A percentile compares a stretch with the other conserved stretches of the same genome.
Conservation (phyloP, 1,140 invertebrate genomes). For the Brachionus calyciflorus region DNA sequence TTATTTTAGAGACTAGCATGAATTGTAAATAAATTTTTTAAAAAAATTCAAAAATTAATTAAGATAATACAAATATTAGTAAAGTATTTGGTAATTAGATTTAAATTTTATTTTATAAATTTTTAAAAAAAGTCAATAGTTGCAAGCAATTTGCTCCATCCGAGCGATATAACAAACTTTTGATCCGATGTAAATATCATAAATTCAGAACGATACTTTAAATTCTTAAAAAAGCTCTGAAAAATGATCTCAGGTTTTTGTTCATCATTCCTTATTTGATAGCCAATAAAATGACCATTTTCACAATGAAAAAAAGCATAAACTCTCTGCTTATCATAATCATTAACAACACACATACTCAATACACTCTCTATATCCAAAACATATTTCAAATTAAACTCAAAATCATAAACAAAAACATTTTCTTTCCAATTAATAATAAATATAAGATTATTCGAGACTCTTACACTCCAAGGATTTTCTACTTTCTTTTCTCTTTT, state of each 20-base stretch:
- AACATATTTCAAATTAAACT: background rate
- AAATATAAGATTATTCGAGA: background rate
- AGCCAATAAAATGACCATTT: slow-evolving; percentile 9
- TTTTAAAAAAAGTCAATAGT: slow-evolving; percentile 6
- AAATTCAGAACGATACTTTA: slow-evolving; percentile 36
- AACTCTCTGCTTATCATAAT: background rate
- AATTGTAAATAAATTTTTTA: background rate
- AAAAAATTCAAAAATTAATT: background rate
- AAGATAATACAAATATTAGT: background rate
- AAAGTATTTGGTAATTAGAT: background rate
- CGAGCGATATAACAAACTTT: slow-evolving; percentile 16
- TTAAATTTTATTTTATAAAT: background rate
- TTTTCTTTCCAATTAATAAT: slow-evolving; percentile 41
- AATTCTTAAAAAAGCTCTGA: background rate
- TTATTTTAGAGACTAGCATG: too few relatives aligned
- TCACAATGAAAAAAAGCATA: slow-evolving; percentile 7
- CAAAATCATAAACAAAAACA: slow-evolving; percentile 20
- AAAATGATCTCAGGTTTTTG: background rate
- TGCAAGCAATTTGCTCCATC: slow-evolving; percentile 31
- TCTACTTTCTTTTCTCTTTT: background rate
- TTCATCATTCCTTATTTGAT: background rate
- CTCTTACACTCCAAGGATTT: slow-evolving; percentile 42
- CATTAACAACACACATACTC: slow-evolving; percentile 26
- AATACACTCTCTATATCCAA: background rate
- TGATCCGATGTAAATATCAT: slow-evolving; percentile 2